Percentiles rank a stretch among this genome's conserved stretches.
These are phyloP conservation scores for Leptothorax acervorum DNA, from an alignment of 2,888 invertebrate genomes.

Conservation along the genomic window DNA sequence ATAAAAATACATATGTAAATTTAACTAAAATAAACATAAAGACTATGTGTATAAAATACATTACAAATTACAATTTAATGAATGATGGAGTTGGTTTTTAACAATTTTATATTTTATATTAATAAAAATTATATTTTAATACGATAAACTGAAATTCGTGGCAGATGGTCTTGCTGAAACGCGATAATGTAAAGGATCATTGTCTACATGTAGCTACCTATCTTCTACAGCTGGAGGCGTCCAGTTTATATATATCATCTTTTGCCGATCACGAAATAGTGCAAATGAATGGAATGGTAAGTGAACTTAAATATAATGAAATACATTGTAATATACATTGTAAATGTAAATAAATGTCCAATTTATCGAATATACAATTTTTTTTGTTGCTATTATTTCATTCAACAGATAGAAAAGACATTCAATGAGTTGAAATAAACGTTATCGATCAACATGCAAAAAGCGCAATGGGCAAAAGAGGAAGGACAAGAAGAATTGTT, in stretches of 20 bases:
- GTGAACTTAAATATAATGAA: slow-evolving; percentile 3
- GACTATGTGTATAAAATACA: neutral
- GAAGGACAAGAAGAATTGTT: slow-evolving; percentile 61
- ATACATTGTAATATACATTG: neutral
- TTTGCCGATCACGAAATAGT: slow-evolving; percentile 68
- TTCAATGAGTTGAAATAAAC: slow-evolving; percentile 74
- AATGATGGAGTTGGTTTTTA: neutral
- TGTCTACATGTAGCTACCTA: slow-evolving; percentile 72
- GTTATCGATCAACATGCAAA: slow-evolving; percentile 60
- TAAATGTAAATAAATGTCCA: neutral
- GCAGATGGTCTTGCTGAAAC: slow-evolving; percentile 73
- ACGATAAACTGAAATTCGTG: slow-evolving; percentile 22
- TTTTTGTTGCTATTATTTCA: neutral
- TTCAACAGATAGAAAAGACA: slow-evolving; percentile 65
- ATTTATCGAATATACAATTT: neutral
- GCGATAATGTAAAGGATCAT: slow-evolving; percentile 60
- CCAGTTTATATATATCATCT: slow-evolving; percentile 75
- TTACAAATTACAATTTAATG: neutral
- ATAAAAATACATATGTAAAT: neutral
- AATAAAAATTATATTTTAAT: neutral
- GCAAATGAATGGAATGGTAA: slow-evolving; percentile 70
- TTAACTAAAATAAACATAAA: neutral
- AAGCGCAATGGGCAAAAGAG: slow-evolving; percentile 65
- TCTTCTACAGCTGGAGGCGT: slow-evolving; percentile 73
- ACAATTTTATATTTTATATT: slow-evolving; percentile 2